phyloP scores from a whole-genome alignment of 2,113 vertebrate species.

The Sigmodon hispidus region DNA sequence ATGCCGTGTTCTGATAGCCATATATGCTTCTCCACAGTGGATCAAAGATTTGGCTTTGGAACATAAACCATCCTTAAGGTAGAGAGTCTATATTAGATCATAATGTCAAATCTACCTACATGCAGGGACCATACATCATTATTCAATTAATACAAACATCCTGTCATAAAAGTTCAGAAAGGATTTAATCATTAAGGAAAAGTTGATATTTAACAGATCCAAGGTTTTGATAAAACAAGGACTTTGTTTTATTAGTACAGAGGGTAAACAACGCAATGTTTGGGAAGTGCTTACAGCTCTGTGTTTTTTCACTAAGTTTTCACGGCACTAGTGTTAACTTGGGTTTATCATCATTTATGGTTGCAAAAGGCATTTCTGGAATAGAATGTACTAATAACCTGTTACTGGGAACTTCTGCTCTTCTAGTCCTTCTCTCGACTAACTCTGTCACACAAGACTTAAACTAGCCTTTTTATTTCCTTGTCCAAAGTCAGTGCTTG shows the following conservation, averaged over 20 bases:
- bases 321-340: not conserved
- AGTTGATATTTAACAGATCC: constrained; percentile 67
- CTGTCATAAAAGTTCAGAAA: constrained; percentile 38
- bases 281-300: not conserved
- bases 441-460: not conserved
- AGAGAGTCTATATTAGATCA: not conserved
- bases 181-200: constrained; percentile 65
- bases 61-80: not conserved
- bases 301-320: constrained; percentile 1
- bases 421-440: not conserved
- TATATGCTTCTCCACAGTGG: constrained; percentile 6
- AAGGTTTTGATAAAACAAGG: constrained; percentile 24
- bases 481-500: not conserved
- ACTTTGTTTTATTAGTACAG: constrained; percentile 49
- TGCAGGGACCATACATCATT: constrained; percentile 22
- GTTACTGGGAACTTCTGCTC: not conserved
- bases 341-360: not conserved
- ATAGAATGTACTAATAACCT: not conserved
- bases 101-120: not conserved
- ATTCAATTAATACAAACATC: constrained; percentile 50
- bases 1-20: not conserved
- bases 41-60: constrained; percentile 37
- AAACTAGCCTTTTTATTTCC: not conserved
- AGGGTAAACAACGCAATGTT: constrained; percentile 1
- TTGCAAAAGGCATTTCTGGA: not conserved